Conservation (phyloP, 2,888 invertebrate genomes). For the Geotrupes spiniger region DNA sequence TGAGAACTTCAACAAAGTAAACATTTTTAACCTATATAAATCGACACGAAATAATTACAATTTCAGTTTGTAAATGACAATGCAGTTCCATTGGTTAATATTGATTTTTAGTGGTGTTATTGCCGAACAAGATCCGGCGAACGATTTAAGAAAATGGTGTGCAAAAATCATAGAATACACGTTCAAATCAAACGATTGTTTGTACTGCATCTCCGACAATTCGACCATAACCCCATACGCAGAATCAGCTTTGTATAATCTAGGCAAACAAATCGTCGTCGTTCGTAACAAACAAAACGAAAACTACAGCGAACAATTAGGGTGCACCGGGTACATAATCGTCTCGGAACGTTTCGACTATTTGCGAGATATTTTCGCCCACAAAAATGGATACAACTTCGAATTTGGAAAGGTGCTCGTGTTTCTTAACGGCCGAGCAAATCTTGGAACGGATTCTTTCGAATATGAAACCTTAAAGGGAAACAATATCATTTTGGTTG, state of each 20-base stretch:
- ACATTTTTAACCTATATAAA: no score
- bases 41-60: no score
- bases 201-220: not conserved
- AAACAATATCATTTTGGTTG: conserved; percentile 12
- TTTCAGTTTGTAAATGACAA: no score
- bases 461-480: not conserved
- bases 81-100: no score
- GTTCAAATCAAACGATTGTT: not conserved
- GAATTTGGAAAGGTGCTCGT: not conserved
- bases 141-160: not conserved
- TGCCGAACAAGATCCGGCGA: not conserved
- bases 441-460: not conserved
- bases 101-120: not conserved
- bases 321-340: not conserved
- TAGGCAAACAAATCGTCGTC: not conserved
- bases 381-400: not conserved
- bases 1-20: no score
- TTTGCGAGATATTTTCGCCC: not conserved
- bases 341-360: not conserved
- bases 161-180: not conserved
- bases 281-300: not conserved
- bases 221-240: not conserved
- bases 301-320: not conserved
- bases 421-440: not conserved
- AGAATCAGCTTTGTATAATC: not conserved